Evolutionary conservation across 92 coral and sea anemone species (phyloP).

Genomic region (Paragorgia papillata): DNA sequence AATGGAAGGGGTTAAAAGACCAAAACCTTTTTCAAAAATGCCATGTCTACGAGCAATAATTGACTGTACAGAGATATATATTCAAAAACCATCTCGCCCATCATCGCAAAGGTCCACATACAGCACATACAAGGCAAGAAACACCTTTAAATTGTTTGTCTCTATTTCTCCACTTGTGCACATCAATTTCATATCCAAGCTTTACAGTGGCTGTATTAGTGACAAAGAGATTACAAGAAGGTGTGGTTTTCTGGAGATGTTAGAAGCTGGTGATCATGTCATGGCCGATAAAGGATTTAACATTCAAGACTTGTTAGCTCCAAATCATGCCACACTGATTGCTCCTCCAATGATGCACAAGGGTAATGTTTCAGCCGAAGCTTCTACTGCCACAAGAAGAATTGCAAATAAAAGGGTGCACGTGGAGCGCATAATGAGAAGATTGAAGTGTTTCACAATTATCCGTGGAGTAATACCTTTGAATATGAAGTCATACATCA

Average conservation of each 20-base stretch:
- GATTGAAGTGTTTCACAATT: conserved; percentile 62
- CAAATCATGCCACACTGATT: conserved; percentile 52
- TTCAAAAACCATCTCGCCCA: conserved; percentile 66
- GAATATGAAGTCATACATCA: conserved; percentile 63
- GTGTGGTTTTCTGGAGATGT: conserved; percentile 65
- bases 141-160: too few relatives aligned
- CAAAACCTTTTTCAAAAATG: conserved; percentile 56
- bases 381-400: conserved; percentile 74
- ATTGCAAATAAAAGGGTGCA: conserved; percentile 75
- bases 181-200: conserved; percentile 64
- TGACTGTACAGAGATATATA: conserved; percentile 74
- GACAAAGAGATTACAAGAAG: conserved; percentile 70
- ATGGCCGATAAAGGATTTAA: too few relatives aligned
- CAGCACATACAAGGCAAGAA: conserved; percentile 73
- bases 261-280: conserved; percentile 65
- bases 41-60: conserved; percentile 66
- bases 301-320: conserved; percentile 58
- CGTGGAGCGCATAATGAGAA: too few relatives aligned
- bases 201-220: conserved; percentile 74
- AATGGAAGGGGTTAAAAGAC: conserved; percentile 51
- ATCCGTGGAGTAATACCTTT: conserved; percentile 70
- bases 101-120: conserved; percentile 69
- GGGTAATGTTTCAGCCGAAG: conserved; percentile 62
- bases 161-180: conserved; percentile 69
- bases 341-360: conserved; percentile 70